These are phyloP conservation scores for Dreissena rostriformis DNA, from an alignment of 1,140 invertebrate species.

Conservation along the genomic window DNA sequence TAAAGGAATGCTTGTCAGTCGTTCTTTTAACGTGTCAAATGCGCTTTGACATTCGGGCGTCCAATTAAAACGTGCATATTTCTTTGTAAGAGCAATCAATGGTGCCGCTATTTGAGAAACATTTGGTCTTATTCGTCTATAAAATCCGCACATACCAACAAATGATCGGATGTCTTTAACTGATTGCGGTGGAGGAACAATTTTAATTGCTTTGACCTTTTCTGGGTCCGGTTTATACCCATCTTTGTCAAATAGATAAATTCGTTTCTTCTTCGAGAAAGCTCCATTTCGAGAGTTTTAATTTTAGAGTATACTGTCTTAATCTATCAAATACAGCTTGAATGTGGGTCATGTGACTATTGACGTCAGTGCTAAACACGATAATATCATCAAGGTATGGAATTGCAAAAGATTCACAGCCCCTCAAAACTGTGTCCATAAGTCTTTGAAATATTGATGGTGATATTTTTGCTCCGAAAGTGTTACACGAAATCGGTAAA, in stretches of 20 bases:
- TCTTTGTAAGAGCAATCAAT: conserved; percentile 76
- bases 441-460: conserved; percentile 5
- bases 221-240: conserved; percentile 33
- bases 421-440: not conserved
- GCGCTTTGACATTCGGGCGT: conserved; percentile 53
- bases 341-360: conserved; percentile 12
- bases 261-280: conserved; percentile 32
- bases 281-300: conserved; percentile 24
- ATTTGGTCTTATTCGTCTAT: conserved; percentile 80
- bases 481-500: conserved; percentile 9
- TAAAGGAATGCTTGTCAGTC: conserved; percentile 52
- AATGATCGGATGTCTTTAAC: conserved; percentile 76
- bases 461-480: conserved; percentile 16
- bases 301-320: not conserved
- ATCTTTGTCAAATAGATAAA: conserved; percentile 17
- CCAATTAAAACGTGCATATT: conserved; percentile 74
- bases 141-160: conserved; percentile 81
- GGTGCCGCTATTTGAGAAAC: conserved; percentile 77
- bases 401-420: not conserved
- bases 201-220: conserved; percentile 24
- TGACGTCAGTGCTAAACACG: conserved; percentile 52
- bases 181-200: not conserved
- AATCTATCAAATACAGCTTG: conserved; percentile 13
- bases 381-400: conserved; percentile 55
- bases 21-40: conserved; percentile 64